These are phyloP conservation scores for Caenorhabditis drosophilae DNA, from an alignment of 2,888 invertebrate species.

Conservation along the genomic window DNA sequence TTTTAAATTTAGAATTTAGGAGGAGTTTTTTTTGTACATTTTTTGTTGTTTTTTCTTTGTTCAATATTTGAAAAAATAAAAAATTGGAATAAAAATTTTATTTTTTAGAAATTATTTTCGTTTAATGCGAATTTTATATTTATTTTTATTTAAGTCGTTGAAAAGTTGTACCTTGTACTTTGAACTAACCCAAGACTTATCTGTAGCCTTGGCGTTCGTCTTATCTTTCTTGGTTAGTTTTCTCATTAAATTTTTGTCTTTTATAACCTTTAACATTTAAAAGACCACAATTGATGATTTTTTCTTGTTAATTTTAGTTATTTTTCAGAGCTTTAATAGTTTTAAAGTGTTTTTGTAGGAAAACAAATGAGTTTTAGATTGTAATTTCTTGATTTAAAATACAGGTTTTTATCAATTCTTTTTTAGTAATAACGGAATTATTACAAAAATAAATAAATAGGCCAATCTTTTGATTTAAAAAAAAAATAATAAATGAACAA, in stretches of 20 bases:
- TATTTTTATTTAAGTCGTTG: background rate
- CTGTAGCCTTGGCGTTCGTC: no score
- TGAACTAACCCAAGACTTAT: no score
- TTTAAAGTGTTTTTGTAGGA: background rate
- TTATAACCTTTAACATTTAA: no score
- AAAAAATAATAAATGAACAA: background rate
- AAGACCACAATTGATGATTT: background rate
- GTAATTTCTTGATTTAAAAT: no score
- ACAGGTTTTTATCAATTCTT: background rate
- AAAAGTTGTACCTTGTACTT: background rate
- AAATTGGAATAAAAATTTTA: no score
- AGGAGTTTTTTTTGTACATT: slow-evolving; percentile 17
- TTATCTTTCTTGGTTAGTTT: no score
- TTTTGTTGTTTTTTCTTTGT: slow-evolving; percentile 8
- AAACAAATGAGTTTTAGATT: no score
- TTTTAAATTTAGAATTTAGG: slow-evolving; percentile 2
- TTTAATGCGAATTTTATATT: background rate
- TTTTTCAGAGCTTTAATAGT: no score
- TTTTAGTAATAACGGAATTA: background rate
- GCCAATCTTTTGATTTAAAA: background rate
- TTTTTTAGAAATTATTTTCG: background rate
- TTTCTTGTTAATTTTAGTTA: background rate
- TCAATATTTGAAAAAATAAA: no score
- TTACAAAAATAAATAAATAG: background rate
- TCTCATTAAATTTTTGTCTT: no score